These are phyloP conservation scores for Climacteris rufus DNA, from an alignment of 2,113 vertebrate species.

Conservation along the genomic window DNA sequence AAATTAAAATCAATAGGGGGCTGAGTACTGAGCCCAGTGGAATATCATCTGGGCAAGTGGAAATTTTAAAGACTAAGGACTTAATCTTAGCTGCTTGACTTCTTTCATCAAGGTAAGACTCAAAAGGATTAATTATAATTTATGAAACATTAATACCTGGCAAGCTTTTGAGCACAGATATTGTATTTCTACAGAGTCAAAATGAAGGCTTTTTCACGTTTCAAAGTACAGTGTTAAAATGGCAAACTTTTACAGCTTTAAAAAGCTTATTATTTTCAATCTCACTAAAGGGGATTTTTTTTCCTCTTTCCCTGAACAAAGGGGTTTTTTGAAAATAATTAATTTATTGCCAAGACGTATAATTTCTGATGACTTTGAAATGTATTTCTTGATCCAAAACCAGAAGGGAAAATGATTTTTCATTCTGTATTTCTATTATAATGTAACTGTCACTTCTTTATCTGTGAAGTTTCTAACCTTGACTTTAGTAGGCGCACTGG, in stretches of 20 bases:
- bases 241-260: neutral
- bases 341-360: neutral
- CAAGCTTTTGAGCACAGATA: slow-evolving; percentile 49
- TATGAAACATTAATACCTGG: slow-evolving; percentile 58
- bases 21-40: slow-evolving; percentile 22
- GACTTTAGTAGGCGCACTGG: neutral
- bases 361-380: neutral
- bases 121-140: slow-evolving; percentile 71
- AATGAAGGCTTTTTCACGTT: neutral
- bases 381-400: neutral
- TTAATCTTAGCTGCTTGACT: slow-evolving; percentile 64
- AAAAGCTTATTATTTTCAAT: neutral
- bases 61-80: slow-evolving; percentile 49
- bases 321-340: neutral
- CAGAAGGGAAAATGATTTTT: neutral
- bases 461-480: neutral
- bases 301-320: neutral
- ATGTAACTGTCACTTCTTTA: neutral
- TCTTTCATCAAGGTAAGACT: slow-evolving; percentile 64
- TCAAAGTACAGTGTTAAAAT: neutral
- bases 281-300: neutral
- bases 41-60: slow-evolving; percentile 56
- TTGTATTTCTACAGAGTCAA: neutral
- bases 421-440: neutral
- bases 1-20: slow-evolving; percentile 66